Evolutionary conservation across 2,888 invertebrate species (phyloP).

Genomic region (Galerucella pusilla): DNA sequence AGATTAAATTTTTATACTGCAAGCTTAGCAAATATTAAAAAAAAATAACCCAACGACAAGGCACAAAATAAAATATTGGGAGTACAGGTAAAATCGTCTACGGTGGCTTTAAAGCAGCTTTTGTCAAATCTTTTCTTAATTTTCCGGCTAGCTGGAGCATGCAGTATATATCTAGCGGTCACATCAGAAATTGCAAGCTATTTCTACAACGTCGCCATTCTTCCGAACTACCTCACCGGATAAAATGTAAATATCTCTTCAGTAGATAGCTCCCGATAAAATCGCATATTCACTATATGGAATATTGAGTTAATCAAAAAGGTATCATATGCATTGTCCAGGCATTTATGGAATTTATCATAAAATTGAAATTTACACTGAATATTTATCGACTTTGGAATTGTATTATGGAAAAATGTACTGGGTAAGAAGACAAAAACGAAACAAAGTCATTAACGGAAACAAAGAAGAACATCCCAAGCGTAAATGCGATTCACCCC

Average conservation of each 20-base stretch:
- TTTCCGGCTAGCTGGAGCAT: slow-evolving; percentile 50
- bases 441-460: no score
- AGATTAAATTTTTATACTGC: no score
- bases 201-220: slow-evolving; percentile 30
- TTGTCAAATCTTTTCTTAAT: slow-evolving; percentile 49
- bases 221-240: slow-evolving; percentile 15
- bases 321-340: neutral
- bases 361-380: neutral
- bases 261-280: slow-evolving; percentile 12
- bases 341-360: neutral
- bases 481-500: no score
- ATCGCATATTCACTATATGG: neutral
- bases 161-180: slow-evolving; percentile 42
- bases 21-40: neutral
- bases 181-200: slow-evolving; percentile 45
- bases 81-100: slow-evolving; percentile 41
- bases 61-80: slow-evolving; percentile 12
- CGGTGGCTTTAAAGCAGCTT: slow-evolving; percentile 42
- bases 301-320: slow-evolving; percentile 7
- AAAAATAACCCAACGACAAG: neutral
- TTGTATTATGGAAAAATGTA: no score
- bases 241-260: slow-evolving; percentile 25
- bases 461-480: no score
- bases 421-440: no score
- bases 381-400: no score